Conservation (phyloP, 2,888 invertebrate genomes). For the Drosophila dives region DNA sequence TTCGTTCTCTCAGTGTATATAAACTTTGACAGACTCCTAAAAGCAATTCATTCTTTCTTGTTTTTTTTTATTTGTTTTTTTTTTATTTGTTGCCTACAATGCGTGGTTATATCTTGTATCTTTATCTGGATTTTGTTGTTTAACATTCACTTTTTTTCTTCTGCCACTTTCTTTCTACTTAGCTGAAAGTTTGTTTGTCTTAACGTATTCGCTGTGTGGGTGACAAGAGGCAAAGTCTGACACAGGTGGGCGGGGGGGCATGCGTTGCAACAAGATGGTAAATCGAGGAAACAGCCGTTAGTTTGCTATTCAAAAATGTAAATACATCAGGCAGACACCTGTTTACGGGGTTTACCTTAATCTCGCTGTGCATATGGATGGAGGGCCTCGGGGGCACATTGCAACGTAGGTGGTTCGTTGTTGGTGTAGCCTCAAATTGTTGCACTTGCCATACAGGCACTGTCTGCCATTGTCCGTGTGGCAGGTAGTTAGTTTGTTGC, state of each 20-base stretch:
- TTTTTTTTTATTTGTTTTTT: background rate
- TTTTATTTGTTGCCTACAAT: constrained; percentile 17
- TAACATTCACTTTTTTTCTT: constrained; percentile 68
- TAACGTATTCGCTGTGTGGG: constrained; percentile 51
- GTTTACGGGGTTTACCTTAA: constrained; percentile 59
- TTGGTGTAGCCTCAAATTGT: constrained; percentile 66
- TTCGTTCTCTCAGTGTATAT: constrained; percentile 26
- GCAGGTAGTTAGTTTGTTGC: constrained; percentile 49
- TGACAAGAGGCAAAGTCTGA: constrained; percentile 36
- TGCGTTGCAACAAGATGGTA: constrained; percentile 37
- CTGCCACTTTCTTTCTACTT: constrained; percentile 70
- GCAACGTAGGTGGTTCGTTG: constrained; percentile 67
- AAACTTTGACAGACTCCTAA: background rate
- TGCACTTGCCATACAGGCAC: constrained; percentile 63
- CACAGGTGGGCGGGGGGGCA: constrained; percentile 12
- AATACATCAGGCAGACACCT: constrained; percentile 70
- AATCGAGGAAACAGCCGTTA: constrained; percentile 48
- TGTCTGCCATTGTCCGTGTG: constrained; percentile 50
- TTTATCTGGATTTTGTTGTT: constrained; percentile 36
- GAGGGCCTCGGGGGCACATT: background rate
- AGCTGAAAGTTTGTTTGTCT: constrained; percentile 68
- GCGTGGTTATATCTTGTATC: constrained; percentile 36
- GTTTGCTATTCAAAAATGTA: constrained; percentile 52
- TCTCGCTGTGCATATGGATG: background rate
- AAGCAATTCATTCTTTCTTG: background rate